Base-by-base conservation (phyloP, 2,797 vertebrate species). In the Antrozous pallidus region DNA sequence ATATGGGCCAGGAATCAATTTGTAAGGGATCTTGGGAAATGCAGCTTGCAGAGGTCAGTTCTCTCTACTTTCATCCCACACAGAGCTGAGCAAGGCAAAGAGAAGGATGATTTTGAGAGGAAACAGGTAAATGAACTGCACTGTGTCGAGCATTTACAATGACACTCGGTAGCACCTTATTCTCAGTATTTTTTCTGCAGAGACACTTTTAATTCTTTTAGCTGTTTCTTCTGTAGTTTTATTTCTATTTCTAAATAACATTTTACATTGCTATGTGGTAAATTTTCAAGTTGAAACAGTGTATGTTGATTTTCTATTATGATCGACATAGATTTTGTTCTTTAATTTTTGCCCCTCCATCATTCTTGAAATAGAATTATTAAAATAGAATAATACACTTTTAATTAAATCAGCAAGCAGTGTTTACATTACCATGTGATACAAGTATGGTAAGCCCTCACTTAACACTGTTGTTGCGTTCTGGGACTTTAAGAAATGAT, bases 271-370 rank as follows among this genome's bases (percentile, higher is more conserved):
- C 40, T 40, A 18, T 13, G 38, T 73, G n/a, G 24, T 58, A 36
- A 33, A 4, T 91, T 91, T 91, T 74, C 47, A 54, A 42, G 58
- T 83, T 65, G 31, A 65, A 65, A 51, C n/a, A 40, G 40, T 54
- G n/a, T 31, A 36, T 51, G 42, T 33, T 91, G 70, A 33, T 54
- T 83, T 65, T 65, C 7, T 42, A 28, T 54, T 9, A 36, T 14
- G 11, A 67, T 67, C 8, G 28, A 56, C 67, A 77, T 31, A 83
- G 36, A 65, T 22, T 75, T 54, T 28, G 36, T 83, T 42, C 36
- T 83, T 58, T 22, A 36, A 31, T 47, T 56, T 47, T 56, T 84
- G 47, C 11, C n/a, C 24, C 47, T 74, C 61, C 58, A 5, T 51
- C 56, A 3, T 75, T 77, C 31, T 77, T 77, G 38, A 8, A 69